phyloP scores from a whole-genome alignment of 2,888 invertebrate species.

The Pristionchus exspectatus region DNA sequence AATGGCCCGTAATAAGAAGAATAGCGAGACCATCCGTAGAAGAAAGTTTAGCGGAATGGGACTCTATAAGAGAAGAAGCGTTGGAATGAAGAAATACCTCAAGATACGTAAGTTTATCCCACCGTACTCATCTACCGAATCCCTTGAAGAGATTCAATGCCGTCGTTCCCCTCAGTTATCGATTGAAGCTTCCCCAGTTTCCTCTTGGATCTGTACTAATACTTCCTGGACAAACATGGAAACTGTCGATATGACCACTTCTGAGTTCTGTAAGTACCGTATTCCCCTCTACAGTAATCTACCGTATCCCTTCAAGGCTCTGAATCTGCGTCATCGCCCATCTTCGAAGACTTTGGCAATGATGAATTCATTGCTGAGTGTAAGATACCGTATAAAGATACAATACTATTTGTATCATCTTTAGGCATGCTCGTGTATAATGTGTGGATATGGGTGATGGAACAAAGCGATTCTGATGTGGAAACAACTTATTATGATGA shows the following conservation, averaged over 20 bases:
- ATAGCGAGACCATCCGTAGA: not conserved
- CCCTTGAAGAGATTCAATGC: not conserved
- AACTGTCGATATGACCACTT: not conserved
- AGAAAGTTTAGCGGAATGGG: not conserved
- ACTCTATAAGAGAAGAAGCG: not conserved
- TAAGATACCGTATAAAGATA: not conserved
- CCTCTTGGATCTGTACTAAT: not conserved
- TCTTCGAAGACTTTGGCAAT: not conserved
- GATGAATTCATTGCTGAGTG: not conserved
- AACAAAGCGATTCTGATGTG: not conserved
- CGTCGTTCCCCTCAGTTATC: not conserved
- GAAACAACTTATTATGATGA: not conserved
- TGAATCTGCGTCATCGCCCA: not conserved
- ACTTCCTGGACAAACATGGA: conserved; percentile 3
- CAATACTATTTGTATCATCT: not conserved
- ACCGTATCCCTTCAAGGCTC: not conserved
- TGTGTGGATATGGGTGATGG: not conserved
- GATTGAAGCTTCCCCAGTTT: not conserved
- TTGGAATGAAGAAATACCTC: not conserved
- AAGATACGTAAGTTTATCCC: not conserved
- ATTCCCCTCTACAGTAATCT: not conserved
- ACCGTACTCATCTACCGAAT: not conserved
- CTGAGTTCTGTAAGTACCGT: not conserved
- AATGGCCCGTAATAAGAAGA: conserved; percentile 15
- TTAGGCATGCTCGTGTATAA: not conserved